These are phyloP conservation scores for Tuberolachnus salignus DNA, from an alignment of 2,888 invertebrate genomes.

Conservation along the genomic window DNA sequence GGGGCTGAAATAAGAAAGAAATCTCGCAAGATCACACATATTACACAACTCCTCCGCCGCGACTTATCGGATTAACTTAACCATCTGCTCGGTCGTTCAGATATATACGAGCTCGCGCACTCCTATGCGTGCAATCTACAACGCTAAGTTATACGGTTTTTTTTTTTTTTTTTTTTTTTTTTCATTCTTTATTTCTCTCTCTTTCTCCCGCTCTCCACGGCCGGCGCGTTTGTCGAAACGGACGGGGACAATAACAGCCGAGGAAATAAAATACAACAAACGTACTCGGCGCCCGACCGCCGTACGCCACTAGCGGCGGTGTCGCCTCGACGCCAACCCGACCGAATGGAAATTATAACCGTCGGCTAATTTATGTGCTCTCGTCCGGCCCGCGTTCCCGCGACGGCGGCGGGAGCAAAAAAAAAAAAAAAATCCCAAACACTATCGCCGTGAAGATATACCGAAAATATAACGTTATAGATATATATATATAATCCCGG, in stretches of 20 bases:
- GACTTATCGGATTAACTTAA: slow-evolving; percentile 48
- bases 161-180: slow-evolving; percentile 23
- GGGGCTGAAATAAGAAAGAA: background rate
- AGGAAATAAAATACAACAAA: no score
- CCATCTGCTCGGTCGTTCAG: slow-evolving; percentile 10
- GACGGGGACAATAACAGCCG: background rate
- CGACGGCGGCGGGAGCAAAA: background rate
- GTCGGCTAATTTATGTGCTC: slow-evolving; percentile 48
- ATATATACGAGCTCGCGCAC: background rate
- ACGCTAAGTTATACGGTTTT: background rate
- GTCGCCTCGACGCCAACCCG: slow-evolving; percentile 25
- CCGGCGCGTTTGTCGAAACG: background rate
- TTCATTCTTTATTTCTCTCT: no score
- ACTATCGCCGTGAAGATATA: slow-evolving; percentile 36
- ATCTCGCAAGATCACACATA: slow-evolving; percentile 29
- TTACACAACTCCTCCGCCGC: background rate
- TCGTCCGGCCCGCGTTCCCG: slow-evolving; percentile 6
- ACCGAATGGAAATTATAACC: slow-evolving; percentile 48
- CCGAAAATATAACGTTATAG: slow-evolving; percentile 43
- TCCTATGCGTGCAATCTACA: background rate
- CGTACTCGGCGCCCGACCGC: background rate
- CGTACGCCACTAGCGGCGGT: background rate
- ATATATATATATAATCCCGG: slow-evolving; percentile 46
- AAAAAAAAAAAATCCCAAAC: background rate
- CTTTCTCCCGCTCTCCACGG: no score